phyloP scores from a whole-genome alignment of 2,113 vertebrate genomes.

The Pycnonotus jocosus region DNA sequence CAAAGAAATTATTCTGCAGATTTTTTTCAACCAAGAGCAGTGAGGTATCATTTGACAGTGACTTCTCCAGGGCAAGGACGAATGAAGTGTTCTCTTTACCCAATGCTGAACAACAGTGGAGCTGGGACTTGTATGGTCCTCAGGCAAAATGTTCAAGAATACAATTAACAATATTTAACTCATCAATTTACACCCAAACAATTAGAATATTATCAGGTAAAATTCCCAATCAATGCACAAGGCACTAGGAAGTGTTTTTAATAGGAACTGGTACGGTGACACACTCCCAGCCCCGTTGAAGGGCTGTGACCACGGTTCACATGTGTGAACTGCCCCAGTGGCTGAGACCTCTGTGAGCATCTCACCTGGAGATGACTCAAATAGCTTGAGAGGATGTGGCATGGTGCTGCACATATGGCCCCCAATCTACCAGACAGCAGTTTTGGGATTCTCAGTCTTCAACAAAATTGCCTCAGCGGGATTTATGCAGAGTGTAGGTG shows the following conservation, averaged over 20 bases:
- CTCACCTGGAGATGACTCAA: not conserved
- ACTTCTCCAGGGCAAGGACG: not conserved
- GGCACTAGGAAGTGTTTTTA: not conserved
- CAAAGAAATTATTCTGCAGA: not conserved
- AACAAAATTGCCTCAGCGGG: not conserved
- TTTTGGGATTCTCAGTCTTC: not conserved
- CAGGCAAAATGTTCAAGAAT: not conserved
- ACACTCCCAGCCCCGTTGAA: not conserved
- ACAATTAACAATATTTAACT: not conserved
- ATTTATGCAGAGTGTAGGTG: not conserved
- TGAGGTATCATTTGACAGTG: not conserved
- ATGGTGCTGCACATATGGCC: accelerated
- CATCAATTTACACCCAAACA: not conserved
- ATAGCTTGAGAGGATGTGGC: not conserved
- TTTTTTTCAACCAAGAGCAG: not conserved
- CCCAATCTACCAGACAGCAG: not conserved
- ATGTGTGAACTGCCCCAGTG: accelerated
- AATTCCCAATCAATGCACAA: not conserved
- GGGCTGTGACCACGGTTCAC: not conserved
- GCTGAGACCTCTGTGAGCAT: not conserved
- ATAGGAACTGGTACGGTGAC: not conserved
- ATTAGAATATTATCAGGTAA: not conserved
- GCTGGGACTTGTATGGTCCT: not conserved
- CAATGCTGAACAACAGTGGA: not conserved
- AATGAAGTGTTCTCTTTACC: not conserved